These are phyloP conservation scores for Pogonocichla stellata DNA, from an alignment of 2,113 vertebrate species.

Conservation along the genomic window DNA sequence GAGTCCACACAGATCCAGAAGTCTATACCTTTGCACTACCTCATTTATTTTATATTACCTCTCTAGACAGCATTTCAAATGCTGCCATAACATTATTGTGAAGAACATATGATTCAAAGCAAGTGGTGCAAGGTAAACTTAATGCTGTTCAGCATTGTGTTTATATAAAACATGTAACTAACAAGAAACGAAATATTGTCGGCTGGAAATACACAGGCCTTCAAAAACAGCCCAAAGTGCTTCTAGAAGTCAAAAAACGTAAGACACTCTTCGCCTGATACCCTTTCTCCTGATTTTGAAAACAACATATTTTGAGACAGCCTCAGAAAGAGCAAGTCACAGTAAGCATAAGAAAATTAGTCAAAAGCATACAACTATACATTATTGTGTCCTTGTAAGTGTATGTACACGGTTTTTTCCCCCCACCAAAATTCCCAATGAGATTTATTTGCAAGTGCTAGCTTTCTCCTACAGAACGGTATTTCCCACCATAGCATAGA, in stretches of 20 bases:
- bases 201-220: background rate
- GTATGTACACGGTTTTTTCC: fast-evolving
- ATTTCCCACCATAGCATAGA: background rate
- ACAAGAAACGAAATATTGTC: background rate
- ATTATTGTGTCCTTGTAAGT: background rate
- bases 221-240: background rate
- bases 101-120: background rate
- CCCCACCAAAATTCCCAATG: background rate
- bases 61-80: background rate
- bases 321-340: background rate
- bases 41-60: background rate
- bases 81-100: background rate
- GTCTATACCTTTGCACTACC: background rate
- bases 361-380: background rate
- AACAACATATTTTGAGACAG: background rate
- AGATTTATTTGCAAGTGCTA: background rate
- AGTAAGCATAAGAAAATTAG: background rate
- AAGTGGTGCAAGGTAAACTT: background rate
- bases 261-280: background rate
- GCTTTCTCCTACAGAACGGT: background rate
- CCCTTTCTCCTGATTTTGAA: background rate
- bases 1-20: background rate
- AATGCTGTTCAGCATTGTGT: fast-evolving
- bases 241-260: background rate
- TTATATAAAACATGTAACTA: background rate